A percentile compares a stretch with the other conserved stretches of the same genome.
Conservation (phyloP, 2,113 vertebrate species). For the Opisthocomus hoazin region DNA sequence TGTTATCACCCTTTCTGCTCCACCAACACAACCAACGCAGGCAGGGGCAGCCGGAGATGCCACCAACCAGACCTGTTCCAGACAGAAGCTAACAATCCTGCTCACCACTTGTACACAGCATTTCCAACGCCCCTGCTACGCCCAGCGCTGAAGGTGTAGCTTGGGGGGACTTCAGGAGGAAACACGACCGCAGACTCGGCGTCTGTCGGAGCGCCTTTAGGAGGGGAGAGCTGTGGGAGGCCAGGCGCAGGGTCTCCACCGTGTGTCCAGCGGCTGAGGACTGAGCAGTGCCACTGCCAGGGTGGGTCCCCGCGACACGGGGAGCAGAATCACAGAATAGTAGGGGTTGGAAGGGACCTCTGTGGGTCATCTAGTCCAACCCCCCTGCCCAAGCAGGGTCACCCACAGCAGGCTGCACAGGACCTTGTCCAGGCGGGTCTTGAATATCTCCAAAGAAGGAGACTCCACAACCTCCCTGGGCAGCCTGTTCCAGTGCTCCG, state of each 20-base stretch:
- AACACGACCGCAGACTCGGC: not conserved
- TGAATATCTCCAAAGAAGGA: too few relatives aligned
- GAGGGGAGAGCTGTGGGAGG: not conserved
- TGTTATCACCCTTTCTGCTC: not conserved
- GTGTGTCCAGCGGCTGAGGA: not conserved
- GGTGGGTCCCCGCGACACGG: not conserved
- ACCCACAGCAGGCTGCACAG: too few relatives aligned
- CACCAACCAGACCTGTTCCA: not conserved
- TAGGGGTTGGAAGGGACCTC: too few relatives aligned
- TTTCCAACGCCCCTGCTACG: not conserved
- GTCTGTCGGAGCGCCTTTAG: not conserved
- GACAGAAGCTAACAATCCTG: not conserved
- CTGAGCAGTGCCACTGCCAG: not conserved
- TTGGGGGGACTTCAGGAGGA: not conserved
- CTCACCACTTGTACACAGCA: not conserved
- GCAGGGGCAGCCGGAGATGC: not conserved
- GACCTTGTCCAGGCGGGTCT: too few relatives aligned
- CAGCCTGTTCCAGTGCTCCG: too few relatives aligned
- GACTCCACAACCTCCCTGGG: too few relatives aligned
- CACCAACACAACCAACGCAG: not conserved
- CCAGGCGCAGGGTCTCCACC: fast-evolving
- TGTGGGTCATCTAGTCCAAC: too few relatives aligned
- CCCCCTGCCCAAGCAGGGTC: too few relatives aligned
- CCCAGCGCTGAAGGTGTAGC: not conserved
- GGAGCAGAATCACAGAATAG: too few relatives aligned